A percentile compares a stretch with the other conserved stretches of the same genome.
Evolutionary conservation across 2,888 invertebrate species (phyloP).

Genomic region (Calliscelio sp.): DNA sequence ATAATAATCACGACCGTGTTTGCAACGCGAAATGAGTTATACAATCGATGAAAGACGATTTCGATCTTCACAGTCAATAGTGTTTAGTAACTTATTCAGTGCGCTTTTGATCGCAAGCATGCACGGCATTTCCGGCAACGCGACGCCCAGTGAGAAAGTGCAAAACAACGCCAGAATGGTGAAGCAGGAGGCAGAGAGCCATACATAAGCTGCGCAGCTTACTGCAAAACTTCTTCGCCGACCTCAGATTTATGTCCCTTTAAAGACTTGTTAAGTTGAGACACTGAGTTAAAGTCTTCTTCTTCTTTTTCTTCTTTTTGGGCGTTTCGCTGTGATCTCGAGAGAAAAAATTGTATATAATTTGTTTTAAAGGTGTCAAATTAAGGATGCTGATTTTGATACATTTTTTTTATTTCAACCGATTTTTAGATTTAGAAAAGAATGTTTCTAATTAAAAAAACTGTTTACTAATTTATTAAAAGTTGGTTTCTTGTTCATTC

Average conservation of each 20-base stretch:
- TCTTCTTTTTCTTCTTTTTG: too few relatives aligned
- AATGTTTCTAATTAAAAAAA: too few relatives aligned
- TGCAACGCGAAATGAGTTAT: conserved; percentile 48
- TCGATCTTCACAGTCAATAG: conserved; percentile 66
- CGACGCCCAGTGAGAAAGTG: conserved; percentile 76
- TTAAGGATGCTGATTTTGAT: too few relatives aligned
- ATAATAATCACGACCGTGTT: conserved; percentile 41
- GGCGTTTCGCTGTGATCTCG: too few relatives aligned
- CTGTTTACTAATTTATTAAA: too few relatives aligned
- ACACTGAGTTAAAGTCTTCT: too few relatives aligned
- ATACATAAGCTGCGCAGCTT: conserved; percentile 20
- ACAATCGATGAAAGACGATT: conserved; percentile 56
- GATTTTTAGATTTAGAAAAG: too few relatives aligned
- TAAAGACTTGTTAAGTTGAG: too few relatives aligned
- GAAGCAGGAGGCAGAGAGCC: conserved; percentile 57
- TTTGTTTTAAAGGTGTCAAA: too few relatives aligned
- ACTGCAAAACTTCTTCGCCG: conserved; percentile 12
- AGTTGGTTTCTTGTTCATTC: too few relatives aligned
- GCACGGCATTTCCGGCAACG: conserved; percentile 84
- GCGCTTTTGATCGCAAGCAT: conserved; percentile 77
- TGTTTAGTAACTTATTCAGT: conserved; percentile 75
- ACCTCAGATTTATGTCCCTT: conserved; percentile 1
- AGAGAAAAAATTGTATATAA: too few relatives aligned
- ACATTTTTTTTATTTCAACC: too few relatives aligned
- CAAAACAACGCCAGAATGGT: conserved; percentile 67